Evolutionary conservation across 2,113 vertebrate genomes (phyloP), one percentile per base, ranked within the genome.

Genomic region (Grantiella picta): DNA sequence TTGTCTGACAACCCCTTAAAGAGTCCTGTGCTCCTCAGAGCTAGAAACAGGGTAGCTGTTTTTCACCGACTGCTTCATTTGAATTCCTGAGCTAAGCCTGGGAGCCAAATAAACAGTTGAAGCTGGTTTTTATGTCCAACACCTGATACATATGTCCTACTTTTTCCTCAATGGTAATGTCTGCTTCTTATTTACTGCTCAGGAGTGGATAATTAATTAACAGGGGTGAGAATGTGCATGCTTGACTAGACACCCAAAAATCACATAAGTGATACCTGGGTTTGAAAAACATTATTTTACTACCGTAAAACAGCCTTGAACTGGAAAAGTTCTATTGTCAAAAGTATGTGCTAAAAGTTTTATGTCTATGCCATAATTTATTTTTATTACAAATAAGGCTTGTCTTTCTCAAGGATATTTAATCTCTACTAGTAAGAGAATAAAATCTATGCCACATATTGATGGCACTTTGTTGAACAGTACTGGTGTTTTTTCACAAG

Each of bases 121-220:
- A 88, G 52, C 90, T 95, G 87, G 0, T 70, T 90, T 95, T 92
- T 93, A 88, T 94, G 90, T 88, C 45, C 81, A 95, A 90, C 92
- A 95, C 90, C 90, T 80, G 85, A 94, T 88, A 84, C 0, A 31
- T 16, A 28, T 2, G 52, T 95, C 71, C 52, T 93, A 49, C 35
- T 52, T 83, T 88, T 94, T 83, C 64, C 93, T 94, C 95, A 45
- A 52, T 90, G 82, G 90, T 89, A 92, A 40, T 24, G 40, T 65
- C 85, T 71, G 36, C 69, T 93, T 52, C 85, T 93, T 86, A 96
- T 83, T 96, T 94, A 95, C 68, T 83, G n/a, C 76, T 90, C 81
- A 70, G 47, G 82, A 92, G 72, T 83, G 89, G 68, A 90, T 88
- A 90, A 95, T 90, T 96, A 93, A 95, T 94, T 93, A 96, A 81